Percentiles rank a stretch among this genome's conserved stretches.
These are phyloP conservation scores for Drosophila conformis DNA, from an alignment of 2,888 invertebrate species.

Conservation along the genomic window DNA sequence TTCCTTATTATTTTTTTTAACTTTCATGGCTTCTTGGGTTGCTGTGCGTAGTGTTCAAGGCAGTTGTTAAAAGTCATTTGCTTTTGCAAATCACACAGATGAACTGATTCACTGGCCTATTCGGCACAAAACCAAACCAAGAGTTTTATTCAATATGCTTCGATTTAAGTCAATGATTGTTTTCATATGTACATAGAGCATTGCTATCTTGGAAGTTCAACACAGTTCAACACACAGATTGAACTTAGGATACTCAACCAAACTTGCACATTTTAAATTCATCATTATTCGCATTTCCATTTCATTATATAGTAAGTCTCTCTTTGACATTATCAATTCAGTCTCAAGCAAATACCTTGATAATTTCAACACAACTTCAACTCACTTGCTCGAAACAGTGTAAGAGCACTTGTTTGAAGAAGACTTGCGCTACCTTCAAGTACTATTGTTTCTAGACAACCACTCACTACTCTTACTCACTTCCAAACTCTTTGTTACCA, in stretches of 20 bases:
- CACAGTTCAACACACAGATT: neutral
- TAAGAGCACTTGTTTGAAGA: too few species aligned
- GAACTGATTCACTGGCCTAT: neutral
- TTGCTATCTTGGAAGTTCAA: neutral
- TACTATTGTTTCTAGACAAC: neutral
- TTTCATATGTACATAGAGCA: neutral
- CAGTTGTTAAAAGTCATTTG: neutral
- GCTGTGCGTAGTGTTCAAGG: neutral
- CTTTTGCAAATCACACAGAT: neutral
- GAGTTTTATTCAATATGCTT: neutral
- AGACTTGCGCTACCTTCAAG: neutral
- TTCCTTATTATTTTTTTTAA: neutral
- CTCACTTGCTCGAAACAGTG: too few species aligned
- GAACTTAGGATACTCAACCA: neutral
- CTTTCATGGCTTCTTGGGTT: neutral
- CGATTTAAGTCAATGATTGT: neutral
- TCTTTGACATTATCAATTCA: neutral
- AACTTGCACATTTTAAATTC: neutral
- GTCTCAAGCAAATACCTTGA: neutral
- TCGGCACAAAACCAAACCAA: neutral
- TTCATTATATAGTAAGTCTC: neutral
- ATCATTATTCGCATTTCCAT: neutral
- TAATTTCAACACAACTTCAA: neutral
- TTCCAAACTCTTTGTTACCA: neutral
- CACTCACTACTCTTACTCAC: neutral